phyloP scores from a whole-genome alignment of 1,140 invertebrate genomes.

The Drosophila seguyi region DNA sequence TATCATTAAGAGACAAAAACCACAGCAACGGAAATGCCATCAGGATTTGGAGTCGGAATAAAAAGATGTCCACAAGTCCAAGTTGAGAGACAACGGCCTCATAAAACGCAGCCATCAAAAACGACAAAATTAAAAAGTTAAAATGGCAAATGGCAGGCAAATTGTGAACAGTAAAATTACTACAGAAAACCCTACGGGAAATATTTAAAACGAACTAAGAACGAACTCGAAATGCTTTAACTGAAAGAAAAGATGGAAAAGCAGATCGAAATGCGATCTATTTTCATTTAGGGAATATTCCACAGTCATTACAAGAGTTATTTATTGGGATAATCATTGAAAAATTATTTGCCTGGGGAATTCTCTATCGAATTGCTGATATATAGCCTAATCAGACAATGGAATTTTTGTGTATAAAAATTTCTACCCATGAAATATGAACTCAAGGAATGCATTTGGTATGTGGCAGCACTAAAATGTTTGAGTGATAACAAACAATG shows the following conservation, averaged over 20 bases:
- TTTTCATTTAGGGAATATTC: constrained; percentile 12
- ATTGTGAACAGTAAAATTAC: constrained; percentile 60
- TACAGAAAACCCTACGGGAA: constrained; percentile 18
- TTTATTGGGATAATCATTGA: constrained; percentile 20
- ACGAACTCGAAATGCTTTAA: constrained; percentile 25
- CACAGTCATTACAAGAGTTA: constrained; percentile 1
- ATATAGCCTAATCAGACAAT: constrained; percentile 1
- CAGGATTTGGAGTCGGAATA: constrained; percentile 34
- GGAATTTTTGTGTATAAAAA: constrained; percentile 26
- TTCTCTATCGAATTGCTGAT: constrained; percentile 15
- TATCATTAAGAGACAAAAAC: constrained; percentile 73
- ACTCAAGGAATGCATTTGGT: not conserved
- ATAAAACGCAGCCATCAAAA: constrained; percentile 81
- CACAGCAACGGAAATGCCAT: constrained; percentile 57
- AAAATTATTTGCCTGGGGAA: constrained; percentile 1
- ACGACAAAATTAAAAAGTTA: constrained; percentile 81
- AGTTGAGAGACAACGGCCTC: constrained; percentile 73
- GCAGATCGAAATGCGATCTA: not conserved
- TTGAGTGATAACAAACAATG: not conserved
- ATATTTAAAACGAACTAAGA: constrained; percentile 1
- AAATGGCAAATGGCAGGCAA: constrained; percentile 78
- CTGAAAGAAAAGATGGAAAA: not conserved
- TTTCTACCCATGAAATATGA: not conserved
- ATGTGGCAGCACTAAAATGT: not conserved
- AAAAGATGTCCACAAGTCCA: constrained; percentile 42